Base-by-base conservation (phyloP, 2,113 vertebrate species). In the Myrmecobius fasciatus region DNA sequence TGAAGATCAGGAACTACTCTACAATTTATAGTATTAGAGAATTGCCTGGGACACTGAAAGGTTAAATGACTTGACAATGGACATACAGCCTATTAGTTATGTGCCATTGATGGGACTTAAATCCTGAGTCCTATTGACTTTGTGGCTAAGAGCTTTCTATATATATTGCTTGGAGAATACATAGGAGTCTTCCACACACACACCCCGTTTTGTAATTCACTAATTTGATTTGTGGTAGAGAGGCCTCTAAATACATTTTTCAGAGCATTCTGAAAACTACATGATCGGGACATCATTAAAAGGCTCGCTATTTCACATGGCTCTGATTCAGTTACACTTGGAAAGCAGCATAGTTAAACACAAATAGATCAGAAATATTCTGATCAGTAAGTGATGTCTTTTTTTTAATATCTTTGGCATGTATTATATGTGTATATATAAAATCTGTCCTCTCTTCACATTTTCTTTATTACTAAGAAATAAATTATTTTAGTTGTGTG, bases 211-310 rank as follows among this genome's bases (percentile, higher is more conserved):
- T 96, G 26, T 88, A 91, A 89, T 89, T 60, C 46, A 36, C 10
- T 67, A 48, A 96, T 97, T 95, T 56, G 93, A 95, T 97, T 95
- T 96, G 89, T 88, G 51, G 91, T 46, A 3, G 90, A 53, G 43
- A 94, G 96, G 91, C 90, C 91, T 52, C 48, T 53, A 46, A 3
- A 83, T 83, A 20, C 43, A 52, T 96, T 94, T 91, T 91, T 53
- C 28, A 96, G 92, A 92, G 43, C 28, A 49, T 31, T 92, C 36
- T 56, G 92, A 90, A 94, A 95, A 56, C 56, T 49, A 48, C 7
- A n/a, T 67, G 17, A 83, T n/a, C 20, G 5, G 22, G 67, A 83
- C 67, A 83, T 83, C 67, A 83, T 22, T 67, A 83, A 83, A 83
- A 83, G 67, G n/a, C 17, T 83, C 43, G 7, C 7, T 83, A 17